Evolutionary conservation across 2,797 vertebrate genomes (phyloP), one percentile per base, ranked within the genome.

Genomic region (Chanos chanos): DNA sequence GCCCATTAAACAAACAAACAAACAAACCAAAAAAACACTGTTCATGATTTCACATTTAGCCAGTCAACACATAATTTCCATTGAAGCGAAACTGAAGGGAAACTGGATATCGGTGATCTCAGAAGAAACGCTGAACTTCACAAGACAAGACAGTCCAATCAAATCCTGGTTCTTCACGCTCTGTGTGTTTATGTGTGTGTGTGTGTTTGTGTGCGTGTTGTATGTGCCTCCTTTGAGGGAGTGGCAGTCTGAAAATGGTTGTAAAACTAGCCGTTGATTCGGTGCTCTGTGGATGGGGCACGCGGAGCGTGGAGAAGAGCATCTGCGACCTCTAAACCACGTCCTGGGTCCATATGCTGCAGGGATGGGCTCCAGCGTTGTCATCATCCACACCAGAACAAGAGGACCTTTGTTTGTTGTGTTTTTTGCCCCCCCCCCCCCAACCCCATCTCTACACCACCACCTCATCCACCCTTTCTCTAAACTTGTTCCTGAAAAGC

Each of bases 281-380:
- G 61, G 77, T 61, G 77, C 84, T 85, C 82, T 81, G 82, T 81
- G 82, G 77, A 83, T 80, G 87, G n/a, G 89, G 88, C 87, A 88
- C 84, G 66, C 50, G 77, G 77, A 87, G 77, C 73, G 72, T 41
- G 66, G 80, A 80, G 85, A 83, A 85, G 80, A 80, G 84, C 85
- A 86, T 90, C 88, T 84, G 87, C 89, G 87, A 85, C 84, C 89
- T 85, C 80, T 89, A 89, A 87, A 83, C 86, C 89, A 81, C 90
- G 83, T 80, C 78, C 84, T 77, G 79, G 78, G 86, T 86, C 89
- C 89, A 91, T 91, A 91, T 91, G 89, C 85, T 88, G 79, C 85
- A 84, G 87, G 89, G 89, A 89, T 74, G 61, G 75, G 76, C 82
- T 90, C 89, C 89, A 90, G 87, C 80, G 75, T 84, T 87, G 82